Conservation (phyloP, 2,888 invertebrate species). For the Hydropsyche betteni region DNA sequence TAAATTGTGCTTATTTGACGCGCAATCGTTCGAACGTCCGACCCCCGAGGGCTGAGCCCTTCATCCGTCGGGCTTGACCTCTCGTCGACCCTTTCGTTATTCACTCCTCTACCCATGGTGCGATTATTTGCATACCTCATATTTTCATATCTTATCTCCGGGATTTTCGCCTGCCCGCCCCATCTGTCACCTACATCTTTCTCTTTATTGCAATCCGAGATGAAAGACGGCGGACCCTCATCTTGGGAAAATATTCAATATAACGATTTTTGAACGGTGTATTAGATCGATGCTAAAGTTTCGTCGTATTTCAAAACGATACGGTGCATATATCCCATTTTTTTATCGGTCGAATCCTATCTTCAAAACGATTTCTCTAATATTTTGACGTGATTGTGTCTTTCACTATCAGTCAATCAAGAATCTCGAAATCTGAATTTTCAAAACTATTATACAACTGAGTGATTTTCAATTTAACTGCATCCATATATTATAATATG, state of each 20-base stretch:
- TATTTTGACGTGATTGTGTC: too few relatives aligned
- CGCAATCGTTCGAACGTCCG: slow-evolving; percentile 19
- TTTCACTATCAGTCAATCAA: too few relatives aligned
- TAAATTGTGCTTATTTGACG: slow-evolving; percentile 30
- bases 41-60: neutral
- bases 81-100: slow-evolving; percentile 25
- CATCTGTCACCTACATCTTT: slow-evolving; percentile 22
- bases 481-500: too few relatives aligned
- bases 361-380: too few relatives aligned
- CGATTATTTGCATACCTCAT: slow-evolving; percentile 33
- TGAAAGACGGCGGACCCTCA: slow-evolving; percentile 8
- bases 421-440: too few relatives aligned
- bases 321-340: too few relatives aligned
- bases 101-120: neutral
- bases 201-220: slow-evolving; percentile 22
- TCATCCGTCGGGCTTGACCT: neutral
- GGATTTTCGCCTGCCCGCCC: neutral
- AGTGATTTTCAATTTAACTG: too few relatives aligned
- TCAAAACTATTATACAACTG: too few relatives aligned
- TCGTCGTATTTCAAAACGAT: neutral
- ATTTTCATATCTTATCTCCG: slow-evolving; percentile 20
- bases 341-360: too few relatives aligned
- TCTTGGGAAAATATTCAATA: slow-evolving; percentile 19
- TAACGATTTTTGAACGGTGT: slow-evolving; percentile 18
- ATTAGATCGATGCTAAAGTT: too few relatives aligned